Evolutionary conservation across 2,888 invertebrate species (phyloP).

Genomic region (Cinara cedri): DNA sequence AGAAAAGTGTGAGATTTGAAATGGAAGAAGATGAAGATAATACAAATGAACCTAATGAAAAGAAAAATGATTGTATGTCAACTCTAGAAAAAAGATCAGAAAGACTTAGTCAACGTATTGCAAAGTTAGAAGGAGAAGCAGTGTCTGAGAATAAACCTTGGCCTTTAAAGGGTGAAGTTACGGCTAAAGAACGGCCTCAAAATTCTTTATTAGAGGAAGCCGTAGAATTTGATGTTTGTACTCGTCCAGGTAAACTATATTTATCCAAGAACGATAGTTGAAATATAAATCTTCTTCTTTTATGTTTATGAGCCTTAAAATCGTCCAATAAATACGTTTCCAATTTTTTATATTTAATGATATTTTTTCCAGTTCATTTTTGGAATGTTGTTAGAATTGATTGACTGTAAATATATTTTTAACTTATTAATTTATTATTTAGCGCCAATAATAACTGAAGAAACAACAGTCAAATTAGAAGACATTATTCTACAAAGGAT

Average conservation of each 20-base stretch:
- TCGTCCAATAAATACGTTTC: no score
- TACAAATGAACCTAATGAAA: background rate
- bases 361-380: no score
- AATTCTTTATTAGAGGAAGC: conserved; percentile 92
- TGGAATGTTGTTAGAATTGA: no score
- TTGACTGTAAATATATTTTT: background rate
- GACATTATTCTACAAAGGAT: conserved; percentile 90
- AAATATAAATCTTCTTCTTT: no score
- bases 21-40: conserved; percentile 37
- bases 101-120: conserved; percentile 72
- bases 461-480: conserved; percentile 85
- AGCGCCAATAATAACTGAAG: conserved; percentile 90
- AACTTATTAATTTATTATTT: conserved; percentile 58
- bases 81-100: conserved; percentile 78
- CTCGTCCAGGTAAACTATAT: conserved; percentile 68
- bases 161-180: conserved; percentile 91
- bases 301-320: no score
- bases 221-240: conserved; percentile 84
- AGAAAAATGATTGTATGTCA: conserved; percentile 65
- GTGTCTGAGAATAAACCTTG: conserved; percentile 82
- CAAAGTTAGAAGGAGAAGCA: conserved; percentile 74
- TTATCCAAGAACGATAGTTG: background rate
- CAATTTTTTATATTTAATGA: no score
- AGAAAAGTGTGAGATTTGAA: conserved; percentile 51
- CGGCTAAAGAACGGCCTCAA: conserved; percentile 78